Evolutionary conservation across 2,888 invertebrate genomes (phyloP), one percentile per base, ranked within the genome.

Genomic region (Ectropis crepuscularia): DNA sequence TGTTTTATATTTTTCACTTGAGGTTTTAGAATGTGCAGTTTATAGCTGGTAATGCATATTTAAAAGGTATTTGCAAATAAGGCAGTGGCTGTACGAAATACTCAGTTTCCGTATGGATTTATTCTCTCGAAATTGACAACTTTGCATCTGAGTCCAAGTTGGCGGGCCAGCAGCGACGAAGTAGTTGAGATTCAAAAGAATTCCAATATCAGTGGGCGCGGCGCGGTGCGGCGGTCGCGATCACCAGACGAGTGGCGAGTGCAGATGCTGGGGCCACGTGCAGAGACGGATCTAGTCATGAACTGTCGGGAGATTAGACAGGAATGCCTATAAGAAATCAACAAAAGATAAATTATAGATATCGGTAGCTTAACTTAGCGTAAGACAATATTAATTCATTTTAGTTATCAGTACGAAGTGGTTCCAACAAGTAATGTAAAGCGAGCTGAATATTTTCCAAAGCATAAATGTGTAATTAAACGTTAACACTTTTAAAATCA

Each of bases 121-220:
- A 71, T 82, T 79, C 76, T 71, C 68, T 74, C 68, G 78, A 81
- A 80, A 86, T 85, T 78, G 80, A 82, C 81, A 83, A 83, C 78
- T 87, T 84, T 82, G 82, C 82, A 84, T 87, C 75, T 76, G 80
- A 80, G 78, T 79, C 81, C 81, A 87, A 89, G 83, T 87, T 85
- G 75, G 68, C 74, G 74, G 77, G 75, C 77, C 75, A 82, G 78
- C 78, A 79, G 79, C 71, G 42, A 78, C 69, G 53, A 77, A 79
- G 81, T 87, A 85, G 87, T 90, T 81, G 81, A 85, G 81, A 88
- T 88, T 89, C 85, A 85, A 86, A 90, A 92, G 89, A 89, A 90
- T 91, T 90, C 86, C 87, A 91, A 92, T 91, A 91, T 87, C 83
- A 79, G 79, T 69, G 79, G 74, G 78, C 68, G 75, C 68, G 16